These are phyloP conservation scores for Molossus alvarezi DNA, from an alignment of 2,797 vertebrate genomes.

Conservation along the genomic window DNA sequence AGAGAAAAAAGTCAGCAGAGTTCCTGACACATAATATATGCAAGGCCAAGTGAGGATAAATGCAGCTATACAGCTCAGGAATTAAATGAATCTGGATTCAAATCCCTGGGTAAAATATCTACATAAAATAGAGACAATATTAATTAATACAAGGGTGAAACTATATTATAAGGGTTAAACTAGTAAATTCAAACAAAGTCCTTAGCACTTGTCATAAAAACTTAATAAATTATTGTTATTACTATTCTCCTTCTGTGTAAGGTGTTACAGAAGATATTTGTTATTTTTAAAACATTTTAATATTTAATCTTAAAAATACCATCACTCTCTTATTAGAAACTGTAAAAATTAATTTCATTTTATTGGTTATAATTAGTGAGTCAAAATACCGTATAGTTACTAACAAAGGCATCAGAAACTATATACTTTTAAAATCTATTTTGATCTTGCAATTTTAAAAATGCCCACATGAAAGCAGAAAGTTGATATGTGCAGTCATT, in stretches of 20 bases:
- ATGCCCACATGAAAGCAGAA: background rate
- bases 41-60: background rate
- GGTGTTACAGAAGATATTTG: background rate
- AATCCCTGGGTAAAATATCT: background rate
- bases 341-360: background rate
- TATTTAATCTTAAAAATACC: slow-evolving; percentile 41
- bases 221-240: background rate
- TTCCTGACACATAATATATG: background rate
- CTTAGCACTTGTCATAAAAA: background rate
- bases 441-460: slow-evolving; percentile 14
- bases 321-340: background rate
- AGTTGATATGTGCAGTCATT: background rate
- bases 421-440: background rate
- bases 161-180: background rate
- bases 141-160: background rate
- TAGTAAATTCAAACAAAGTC: slow-evolving; percentile 9
- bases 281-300: slow-evolving; percentile 16
- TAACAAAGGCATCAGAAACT: slow-evolving; percentile 21
- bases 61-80: background rate
- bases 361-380: background rate
- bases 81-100: background rate
- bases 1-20: background rate
- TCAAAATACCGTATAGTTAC: slow-evolving; percentile 26
- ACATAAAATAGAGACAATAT: background rate
- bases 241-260: background rate